Conservation (phyloP, 2,888 invertebrate genomes). For the Hydrotaea diabolus region DNA sequence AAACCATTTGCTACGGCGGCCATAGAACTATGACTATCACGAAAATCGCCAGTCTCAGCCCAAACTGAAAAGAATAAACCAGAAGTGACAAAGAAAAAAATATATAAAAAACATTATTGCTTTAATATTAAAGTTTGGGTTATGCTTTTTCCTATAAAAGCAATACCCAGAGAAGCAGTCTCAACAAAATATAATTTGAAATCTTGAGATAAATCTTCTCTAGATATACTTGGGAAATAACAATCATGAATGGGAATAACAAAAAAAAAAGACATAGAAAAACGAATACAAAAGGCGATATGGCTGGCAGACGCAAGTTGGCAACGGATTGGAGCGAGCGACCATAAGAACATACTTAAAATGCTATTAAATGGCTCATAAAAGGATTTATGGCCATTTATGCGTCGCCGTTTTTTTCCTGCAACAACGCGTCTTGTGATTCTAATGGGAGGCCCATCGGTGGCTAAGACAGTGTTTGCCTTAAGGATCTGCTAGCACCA, state of each 20-base stretch:
- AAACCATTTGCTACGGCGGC: conserved; percentile 85
- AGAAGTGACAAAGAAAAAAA: conserved; percentile 70
- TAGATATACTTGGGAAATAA: background rate
- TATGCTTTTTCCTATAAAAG: conserved; percentile 34
- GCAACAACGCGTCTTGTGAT: conserved; percentile 46
- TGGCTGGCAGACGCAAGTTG: conserved; percentile 58
- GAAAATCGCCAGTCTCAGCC: conserved; percentile 94
- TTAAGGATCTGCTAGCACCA: background rate
- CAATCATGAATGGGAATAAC: conserved; percentile 17
- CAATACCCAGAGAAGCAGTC: background rate
- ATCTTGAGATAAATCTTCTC: conserved; percentile 19
- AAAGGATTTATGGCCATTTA: conserved; percentile 79
- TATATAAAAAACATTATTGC: conserved; percentile 75
- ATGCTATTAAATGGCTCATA: conserved; percentile 78
- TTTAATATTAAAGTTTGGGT: conserved; percentile 70
- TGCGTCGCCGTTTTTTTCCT: conserved; percentile 45
- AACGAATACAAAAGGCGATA: conserved; percentile 49
- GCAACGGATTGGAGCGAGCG: background rate
- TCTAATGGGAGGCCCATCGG: conserved; percentile 47
- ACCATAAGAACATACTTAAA: conserved; percentile 73
- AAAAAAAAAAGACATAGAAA: conserved; percentile 11
- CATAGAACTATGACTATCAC: conserved; percentile 89
- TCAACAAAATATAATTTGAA: conserved; percentile 1
- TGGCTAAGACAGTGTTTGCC: conserved; percentile 58
- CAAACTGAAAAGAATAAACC: conserved; percentile 87